A percentile compares a stretch with the other conserved stretches of the same genome.
Evolutionary conservation across 2,888 invertebrate genomes (phyloP).

Genomic region (Lithosia quadra): DNA sequence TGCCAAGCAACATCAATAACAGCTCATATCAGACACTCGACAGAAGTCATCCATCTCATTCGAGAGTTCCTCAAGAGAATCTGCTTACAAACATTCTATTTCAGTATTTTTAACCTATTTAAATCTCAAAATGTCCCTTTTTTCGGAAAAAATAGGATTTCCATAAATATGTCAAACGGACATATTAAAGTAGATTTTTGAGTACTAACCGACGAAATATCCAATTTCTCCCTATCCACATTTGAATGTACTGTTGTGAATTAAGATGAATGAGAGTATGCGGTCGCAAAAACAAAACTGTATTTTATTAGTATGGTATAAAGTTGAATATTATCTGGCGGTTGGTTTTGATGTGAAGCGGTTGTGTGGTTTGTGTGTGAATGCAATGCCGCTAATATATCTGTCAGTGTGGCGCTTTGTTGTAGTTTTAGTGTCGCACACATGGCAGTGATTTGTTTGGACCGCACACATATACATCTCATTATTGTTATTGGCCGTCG

Average conservation of each 20-base stretch:
- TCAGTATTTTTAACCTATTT: conserved; percentile 21
- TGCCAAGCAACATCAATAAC: conserved; percentile 24
- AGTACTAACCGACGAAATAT: conserved; percentile 49
- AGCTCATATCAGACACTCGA: conserved; percentile 29
- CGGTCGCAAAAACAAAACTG: conserved; percentile 19
- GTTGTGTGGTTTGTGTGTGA: conserved; percentile 64
- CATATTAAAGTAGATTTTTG: conserved; percentile 49
- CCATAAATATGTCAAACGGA: conserved; percentile 56
- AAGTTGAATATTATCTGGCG: conserved; percentile 47
- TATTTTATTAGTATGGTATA: conserved; percentile 39
- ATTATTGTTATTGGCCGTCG: conserved; percentile 78
- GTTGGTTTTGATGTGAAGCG: conserved; percentile 35
- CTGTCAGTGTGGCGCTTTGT: conserved; percentile 83
- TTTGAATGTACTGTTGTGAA: conserved; percentile 46
- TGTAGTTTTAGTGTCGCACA: conserved; percentile 72
- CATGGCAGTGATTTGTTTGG: conserved; percentile 77
- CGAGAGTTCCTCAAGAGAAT: conserved; percentile 21
- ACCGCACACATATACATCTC: conserved; percentile 71
- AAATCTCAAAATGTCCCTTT: conserved; percentile 27
- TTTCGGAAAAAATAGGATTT: conserved; percentile 35
- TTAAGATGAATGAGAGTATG: conserved; percentile 42
- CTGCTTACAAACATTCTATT: conserved; percentile 7
- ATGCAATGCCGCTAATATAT: conserved; percentile 78
- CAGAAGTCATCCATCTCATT: conserved; percentile 23
- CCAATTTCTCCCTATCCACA: conserved; percentile 47